A percentile compares a stretch with the other conserved stretches of the same genome.
phyloP scores from a whole-genome alignment of 2,797 vertebrate species.

The Takifugu ocellatus region DNA sequence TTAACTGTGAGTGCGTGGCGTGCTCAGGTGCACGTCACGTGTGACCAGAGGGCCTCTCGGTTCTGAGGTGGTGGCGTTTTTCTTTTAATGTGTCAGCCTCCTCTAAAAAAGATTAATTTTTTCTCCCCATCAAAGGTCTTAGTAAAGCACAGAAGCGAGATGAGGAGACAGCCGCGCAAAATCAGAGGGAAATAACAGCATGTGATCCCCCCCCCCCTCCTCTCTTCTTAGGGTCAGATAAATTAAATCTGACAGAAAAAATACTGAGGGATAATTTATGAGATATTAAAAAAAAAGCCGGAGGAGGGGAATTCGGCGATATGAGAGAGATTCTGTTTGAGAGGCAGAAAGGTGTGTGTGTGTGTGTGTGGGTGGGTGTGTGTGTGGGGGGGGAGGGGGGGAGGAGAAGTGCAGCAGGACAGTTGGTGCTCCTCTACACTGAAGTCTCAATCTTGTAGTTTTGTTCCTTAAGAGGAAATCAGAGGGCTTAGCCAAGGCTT shows the following conservation, averaged over 20 bases:
- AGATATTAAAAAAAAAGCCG: conserved; percentile 20
- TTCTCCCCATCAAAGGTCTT: conserved; percentile 70
- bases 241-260: conserved; percentile 74
- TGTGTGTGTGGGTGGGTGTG: conserved; percentile 3
- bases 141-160: conserved; percentile 59
- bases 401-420: conserved; percentile 55
- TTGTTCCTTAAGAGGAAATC: conserved; percentile 83
- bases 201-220: conserved; percentile 49
- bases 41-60: conserved; percentile 47
- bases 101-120: conserved; percentile 59
- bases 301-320: conserved; percentile 38
- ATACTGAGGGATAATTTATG: conserved; percentile 70
- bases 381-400: conserved; percentile 9
- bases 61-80: conserved; percentile 44
- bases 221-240: conserved; percentile 68
- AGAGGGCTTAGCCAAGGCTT: conserved; percentile 72
- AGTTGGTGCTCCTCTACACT: conserved; percentile 73
- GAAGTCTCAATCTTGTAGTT: conserved; percentile 78
- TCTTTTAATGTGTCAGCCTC: conserved; percentile 60
- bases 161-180: conserved; percentile 58
- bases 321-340: conserved; percentile 26
- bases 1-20: neutral
- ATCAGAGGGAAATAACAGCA: conserved; percentile 69
- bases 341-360: conserved; percentile 5
- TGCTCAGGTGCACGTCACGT: conserved; percentile 3